A percentile compares a stretch with the other conserved stretches of the same genome.
Conservation (phyloP, 2,888 invertebrate genomes). For the Hirtodrosophila duncani region DNA sequence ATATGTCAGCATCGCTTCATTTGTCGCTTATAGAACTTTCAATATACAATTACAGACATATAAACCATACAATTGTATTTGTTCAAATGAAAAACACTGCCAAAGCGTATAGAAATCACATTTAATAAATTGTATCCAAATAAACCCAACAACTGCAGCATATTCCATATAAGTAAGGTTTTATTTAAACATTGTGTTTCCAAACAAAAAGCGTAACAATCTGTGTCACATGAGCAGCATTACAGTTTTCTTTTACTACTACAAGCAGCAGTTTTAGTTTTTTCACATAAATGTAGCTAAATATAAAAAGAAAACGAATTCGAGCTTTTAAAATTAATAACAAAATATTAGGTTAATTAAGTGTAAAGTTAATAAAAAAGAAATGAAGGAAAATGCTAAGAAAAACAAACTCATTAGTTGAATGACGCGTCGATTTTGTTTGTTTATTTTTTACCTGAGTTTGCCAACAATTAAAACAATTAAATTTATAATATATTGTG, state of each 20-base stretch:
- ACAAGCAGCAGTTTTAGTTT: constrained; percentile 23
- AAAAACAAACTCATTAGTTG: constrained; percentile 10
- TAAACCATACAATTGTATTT: constrained; percentile 44
- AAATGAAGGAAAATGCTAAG: constrained; percentile 11
- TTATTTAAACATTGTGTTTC: neutral
- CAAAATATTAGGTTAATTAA: constrained; percentile 20
- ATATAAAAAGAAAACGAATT: constrained; percentile 61
- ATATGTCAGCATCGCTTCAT: neutral
- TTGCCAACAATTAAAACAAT: constrained; percentile 36
- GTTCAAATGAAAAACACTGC: constrained; percentile 74
- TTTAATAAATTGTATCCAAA: constrained; percentile 46
- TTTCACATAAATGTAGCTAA: constrained; percentile 49
- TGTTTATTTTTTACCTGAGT: constrained; percentile 44
- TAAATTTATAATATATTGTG: constrained; percentile 62
- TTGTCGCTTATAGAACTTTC: constrained; percentile 28
- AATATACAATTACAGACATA: too few relatives aligned
- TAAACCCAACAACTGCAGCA: constrained; percentile 27
- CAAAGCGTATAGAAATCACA: constrained; percentile 76
- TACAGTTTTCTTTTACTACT: constrained; percentile 17
- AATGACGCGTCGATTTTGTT: constrained; percentile 30
- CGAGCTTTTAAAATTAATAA: constrained; percentile 71
- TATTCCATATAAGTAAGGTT: constrained; percentile 18
- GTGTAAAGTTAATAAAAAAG: constrained; percentile 22
- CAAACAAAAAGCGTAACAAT: constrained; percentile 19
- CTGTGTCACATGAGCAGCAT: constrained; percentile 21